Evolutionary conservation across 30 jellyfish, hydroid and myxozoan species (phyloP), one percentile per base, ranked within the genome.

Genomic region (Aurelia sp.): DNA sequence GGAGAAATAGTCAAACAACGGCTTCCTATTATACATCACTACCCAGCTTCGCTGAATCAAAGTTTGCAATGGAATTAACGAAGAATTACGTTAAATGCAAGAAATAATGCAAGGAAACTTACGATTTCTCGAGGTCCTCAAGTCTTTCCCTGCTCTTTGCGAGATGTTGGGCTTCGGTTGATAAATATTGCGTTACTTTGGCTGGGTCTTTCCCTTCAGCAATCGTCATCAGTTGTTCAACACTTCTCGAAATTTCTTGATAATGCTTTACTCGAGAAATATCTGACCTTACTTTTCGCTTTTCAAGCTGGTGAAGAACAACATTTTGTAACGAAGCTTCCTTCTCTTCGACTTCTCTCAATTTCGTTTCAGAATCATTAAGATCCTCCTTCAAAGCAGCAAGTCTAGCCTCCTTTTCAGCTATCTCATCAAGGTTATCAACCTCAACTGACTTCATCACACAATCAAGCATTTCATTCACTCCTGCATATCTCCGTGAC

Each of bases 191-290:
- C 51, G 84, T 65, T 5, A 53, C 83, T 59, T 73, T 84, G 13
- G 80, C 59, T 20, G 93, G 88, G 31, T 84, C 93, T 33, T 72
- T 76, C 67, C 93, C 93, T 59, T 84, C 93, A 30, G 93, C 75
- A 31, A 84, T 74, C 58, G 88, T 71, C 66, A 89, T 17, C 52
- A 89, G 47, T 59, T 80, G 92, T 63, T 89, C 97, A 31, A 89
- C 89, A 66, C 90, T 89, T 50, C 87, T 80, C 15, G 97, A 78
- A 22, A 89, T 89, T 63, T 81, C 82, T 67, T 80, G 84, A 30
- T 89, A 70, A 50, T 81, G 84, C 82, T 78, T 74, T 24, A 80
- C 91, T 12, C 92, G 88, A 16, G 89, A 33, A 44, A 76, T 47
- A 30, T 80, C 88, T 6, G 87, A 81, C 72, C 83, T 66, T 16